Percentiles rank a stretch among this genome's conserved stretches.
These are phyloP conservation scores for Mactra quadrangularis DNA, from an alignment of 1,140 invertebrate species.

Conservation along the genomic window DNA sequence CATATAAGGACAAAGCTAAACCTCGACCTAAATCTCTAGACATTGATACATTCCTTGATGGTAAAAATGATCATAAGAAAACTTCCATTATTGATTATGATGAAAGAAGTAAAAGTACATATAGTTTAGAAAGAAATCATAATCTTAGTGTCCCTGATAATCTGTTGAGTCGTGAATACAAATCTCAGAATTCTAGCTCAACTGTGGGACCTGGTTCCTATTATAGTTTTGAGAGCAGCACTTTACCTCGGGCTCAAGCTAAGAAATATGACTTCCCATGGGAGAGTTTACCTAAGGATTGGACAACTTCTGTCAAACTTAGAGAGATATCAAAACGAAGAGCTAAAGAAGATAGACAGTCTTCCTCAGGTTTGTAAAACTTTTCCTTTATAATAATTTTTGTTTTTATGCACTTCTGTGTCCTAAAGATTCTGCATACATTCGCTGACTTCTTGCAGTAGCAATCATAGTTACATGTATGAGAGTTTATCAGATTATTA, in stretches of 20 bases:
- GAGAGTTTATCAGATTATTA: too few species aligned
- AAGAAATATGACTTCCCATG: slow-evolving; percentile 80
- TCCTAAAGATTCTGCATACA: too few species aligned
- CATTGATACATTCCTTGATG: slow-evolving; percentile 67
- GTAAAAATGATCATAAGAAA: slow-evolving; percentile 12
- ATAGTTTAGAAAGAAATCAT: slow-evolving; percentile 45
- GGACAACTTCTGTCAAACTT: slow-evolving; percentile 80
- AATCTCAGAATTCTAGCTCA: slow-evolving; percentile 55
- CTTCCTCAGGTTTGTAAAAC: slow-evolving; percentile 79
- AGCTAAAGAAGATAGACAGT: slow-evolving; percentile 76
- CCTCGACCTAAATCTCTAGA: slow-evolving; percentile 77
- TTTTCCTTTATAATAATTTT: too few species aligned
- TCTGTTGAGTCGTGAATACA: slow-evolving; percentile 44
- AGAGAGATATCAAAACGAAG: slow-evolving; percentile 78
- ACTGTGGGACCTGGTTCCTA: slow-evolving; percentile 76
- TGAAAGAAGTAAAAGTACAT: slow-evolving; percentile 39
- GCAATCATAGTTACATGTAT: too few species aligned
- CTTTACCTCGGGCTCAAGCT: slow-evolving; percentile 74
- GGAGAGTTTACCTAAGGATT: slow-evolving; percentile 80
- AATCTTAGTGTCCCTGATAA: slow-evolving; percentile 72
- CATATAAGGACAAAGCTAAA: slow-evolving; percentile 57
- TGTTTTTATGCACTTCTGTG: too few species aligned
- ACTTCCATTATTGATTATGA: slow-evolving; percentile 45
- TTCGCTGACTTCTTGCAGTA: too few species aligned
- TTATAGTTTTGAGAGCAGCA: slow-evolving; percentile 79